Percentiles rank a stretch among this genome's conserved stretches.
Evolutionary conservation across 2,888 invertebrate species (phyloP).

Genomic region (Iselma pallidipennis): DNA sequence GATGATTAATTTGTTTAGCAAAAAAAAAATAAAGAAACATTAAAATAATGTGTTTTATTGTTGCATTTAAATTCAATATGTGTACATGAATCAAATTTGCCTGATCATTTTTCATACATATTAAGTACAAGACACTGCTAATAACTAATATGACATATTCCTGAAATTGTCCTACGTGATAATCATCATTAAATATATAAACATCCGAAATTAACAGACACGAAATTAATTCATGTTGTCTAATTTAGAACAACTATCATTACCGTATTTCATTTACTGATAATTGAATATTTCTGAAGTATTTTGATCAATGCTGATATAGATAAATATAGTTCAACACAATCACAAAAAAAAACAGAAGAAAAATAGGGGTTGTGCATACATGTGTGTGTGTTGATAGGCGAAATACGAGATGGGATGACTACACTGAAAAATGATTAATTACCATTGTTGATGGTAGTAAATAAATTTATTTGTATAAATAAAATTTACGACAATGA

Average conservation of each 20-base stretch:
- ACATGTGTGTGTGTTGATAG: background rate
- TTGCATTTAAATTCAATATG: conserved; percentile 18
- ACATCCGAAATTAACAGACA: conserved; percentile 14
- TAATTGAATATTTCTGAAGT: background rate
- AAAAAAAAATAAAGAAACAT: background rate
- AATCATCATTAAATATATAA: conserved; percentile 16
- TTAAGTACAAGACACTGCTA: conserved; percentile 17
- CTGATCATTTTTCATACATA: conserved; percentile 21
- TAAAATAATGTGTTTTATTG: conserved; percentile 11
- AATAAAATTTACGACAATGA: background rate
- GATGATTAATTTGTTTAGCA: background rate
- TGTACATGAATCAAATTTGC: conserved; percentile 11
- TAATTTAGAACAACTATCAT: background rate
- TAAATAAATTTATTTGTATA: background rate
- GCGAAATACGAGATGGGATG: background rate
- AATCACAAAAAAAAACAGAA: background rate
- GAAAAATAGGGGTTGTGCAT: too few species aligned
- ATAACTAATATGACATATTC: conserved; percentile 27
- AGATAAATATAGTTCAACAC: background rate
- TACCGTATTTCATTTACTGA: background rate
- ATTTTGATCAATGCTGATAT: background rate
- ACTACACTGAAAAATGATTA: conserved; percentile 11
- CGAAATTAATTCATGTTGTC: background rate
- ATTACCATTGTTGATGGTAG: background rate
- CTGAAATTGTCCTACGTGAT: conserved; percentile 26